Evolutionary conservation across 2,888 invertebrate genomes (phyloP).

Genomic region (Cryptocephalus moraei): DNA sequence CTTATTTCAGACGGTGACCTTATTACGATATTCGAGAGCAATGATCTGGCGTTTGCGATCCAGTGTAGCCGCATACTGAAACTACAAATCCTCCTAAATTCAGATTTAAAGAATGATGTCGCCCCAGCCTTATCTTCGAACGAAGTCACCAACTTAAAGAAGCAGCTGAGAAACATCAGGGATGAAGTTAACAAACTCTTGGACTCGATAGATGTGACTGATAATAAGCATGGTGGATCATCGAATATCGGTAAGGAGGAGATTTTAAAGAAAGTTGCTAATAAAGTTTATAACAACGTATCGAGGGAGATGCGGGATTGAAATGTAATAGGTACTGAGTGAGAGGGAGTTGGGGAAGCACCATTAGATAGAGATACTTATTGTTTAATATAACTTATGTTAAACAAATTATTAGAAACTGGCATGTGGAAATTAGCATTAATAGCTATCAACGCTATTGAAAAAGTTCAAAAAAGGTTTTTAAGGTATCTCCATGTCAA

Average conservation of each 20-base stretch:
- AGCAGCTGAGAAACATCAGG: slow-evolving; percentile 40
- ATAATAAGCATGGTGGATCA: slow-evolving; percentile 13
- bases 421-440: too few relatives aligned
- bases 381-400: not conserved
- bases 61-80: slow-evolving; percentile 56
- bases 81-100: slow-evolving; percentile 46
- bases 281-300: too few relatives aligned
- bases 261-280: too few relatives aligned
- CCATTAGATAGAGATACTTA: too few relatives aligned
- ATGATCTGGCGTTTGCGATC: slow-evolving; percentile 59
- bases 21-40: slow-evolving; percentile 60
- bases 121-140: slow-evolving; percentile 21
- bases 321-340: too few relatives aligned
- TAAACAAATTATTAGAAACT: not conserved
- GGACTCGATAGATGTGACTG: slow-evolving; percentile 42
- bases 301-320: too few relatives aligned
- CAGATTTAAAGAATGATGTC: slow-evolving; percentile 27
- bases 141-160: slow-evolving; percentile 41
- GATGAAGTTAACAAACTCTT: slow-evolving; percentile 49
- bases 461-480: too few relatives aligned
- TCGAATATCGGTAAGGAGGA: slow-evolving; percentile 15
- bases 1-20: slow-evolving; percentile 51
- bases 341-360: too few relatives aligned
- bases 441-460: too few relatives aligned
- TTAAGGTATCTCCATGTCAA: too few relatives aligned